Base-by-base conservation (phyloP, 2,797 vertebrate genomes). In the Mareca penelope region DNA sequence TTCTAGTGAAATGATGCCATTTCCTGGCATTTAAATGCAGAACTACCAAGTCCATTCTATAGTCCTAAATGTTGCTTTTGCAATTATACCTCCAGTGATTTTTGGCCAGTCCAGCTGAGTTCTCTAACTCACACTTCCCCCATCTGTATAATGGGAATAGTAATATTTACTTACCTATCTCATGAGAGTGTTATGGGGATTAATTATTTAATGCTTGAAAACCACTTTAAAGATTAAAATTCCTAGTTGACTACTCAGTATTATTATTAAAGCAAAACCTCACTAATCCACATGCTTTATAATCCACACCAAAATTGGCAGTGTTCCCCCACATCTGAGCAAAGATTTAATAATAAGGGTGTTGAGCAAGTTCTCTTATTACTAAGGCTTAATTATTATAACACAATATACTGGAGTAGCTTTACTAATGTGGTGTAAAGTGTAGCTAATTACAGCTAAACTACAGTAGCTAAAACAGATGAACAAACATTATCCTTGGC, bases 201-300 rank as follows among this genome's bases (percentile, higher is more conserved):
- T 93, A 92, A 93, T 93, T 73, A 89, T 90, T 92, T 92, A 90
- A 91, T 85, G 83, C 68, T 94, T 88, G 81, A 88, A 93, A 96
- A 91, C 64, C 57, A 73, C 57, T 82, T 94, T 85, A 91, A 93
- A 90, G 83, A 97, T 91, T 86, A 90, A 88, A 93, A 95, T 90
- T 86, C 80, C 88, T 80, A 81, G 56, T 61, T 1, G 14, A 71
- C 56, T 85, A 56, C 22, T 92, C 63, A 46, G 35, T 88, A 64
- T 73, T 94, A 71, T 80, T 94, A 72, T 64, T 95, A 94, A 91
- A 94, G 89, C 59, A 91, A 61, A 95, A 90, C 60, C 37, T 91
- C 70, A 18, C 37, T 96, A 94, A 95, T 96, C 91, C 70, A 59
- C 18, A 57, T 2, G 3, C 57, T 67, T 83, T 83, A 70, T 89